Conservation (phyloP, 2,797 vertebrate genomes). For the Acestrorhynchus altus region DNA sequence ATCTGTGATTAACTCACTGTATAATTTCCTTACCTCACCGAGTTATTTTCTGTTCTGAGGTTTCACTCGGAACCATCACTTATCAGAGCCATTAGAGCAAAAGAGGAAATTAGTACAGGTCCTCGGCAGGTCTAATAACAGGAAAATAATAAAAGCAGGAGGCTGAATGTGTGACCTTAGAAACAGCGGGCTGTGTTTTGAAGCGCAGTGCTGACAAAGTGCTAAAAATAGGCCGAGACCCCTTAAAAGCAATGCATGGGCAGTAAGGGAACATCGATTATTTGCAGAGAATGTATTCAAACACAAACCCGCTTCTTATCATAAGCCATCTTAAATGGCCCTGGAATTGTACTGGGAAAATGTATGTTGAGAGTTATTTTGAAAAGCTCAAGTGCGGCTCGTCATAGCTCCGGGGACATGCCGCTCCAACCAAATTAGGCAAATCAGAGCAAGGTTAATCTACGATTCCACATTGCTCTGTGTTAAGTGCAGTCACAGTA, state of each 20-base stretch:
- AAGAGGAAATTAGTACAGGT: slow-evolving; percentile 64
- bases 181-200: slow-evolving; percentile 1
- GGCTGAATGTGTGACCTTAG: slow-evolving; percentile 20
- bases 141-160: slow-evolving; percentile 38
- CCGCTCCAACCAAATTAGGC: slow-evolving; percentile 78
- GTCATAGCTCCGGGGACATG: slow-evolving; percentile 69
- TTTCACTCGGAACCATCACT: slow-evolving; percentile 57
- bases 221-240: background rate
- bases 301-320: slow-evolving; percentile 34
- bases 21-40: slow-evolving; percentile 46
- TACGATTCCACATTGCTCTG: slow-evolving; percentile 72
- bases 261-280: slow-evolving; percentile 15
- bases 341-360: slow-evolving; percentile 32
- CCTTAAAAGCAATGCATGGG: slow-evolving; percentile 6
- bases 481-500: slow-evolving; percentile 76
- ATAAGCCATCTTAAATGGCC: slow-evolving; percentile 19
- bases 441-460: slow-evolving; percentile 80
- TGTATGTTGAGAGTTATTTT: slow-evolving; percentile 57
- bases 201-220: background rate
- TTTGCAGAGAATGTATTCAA: slow-evolving; percentile 24
- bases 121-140: slow-evolving; percentile 63
- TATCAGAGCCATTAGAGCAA: slow-evolving; percentile 69
- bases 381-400: slow-evolving; percentile 58
- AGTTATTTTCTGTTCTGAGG: slow-evolving; percentile 58
- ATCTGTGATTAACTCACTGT: slow-evolving; percentile 52